Evolutionary conservation across 2,888 invertebrate genomes (phyloP).

Genomic region (Phaedon cochleariae): DNA sequence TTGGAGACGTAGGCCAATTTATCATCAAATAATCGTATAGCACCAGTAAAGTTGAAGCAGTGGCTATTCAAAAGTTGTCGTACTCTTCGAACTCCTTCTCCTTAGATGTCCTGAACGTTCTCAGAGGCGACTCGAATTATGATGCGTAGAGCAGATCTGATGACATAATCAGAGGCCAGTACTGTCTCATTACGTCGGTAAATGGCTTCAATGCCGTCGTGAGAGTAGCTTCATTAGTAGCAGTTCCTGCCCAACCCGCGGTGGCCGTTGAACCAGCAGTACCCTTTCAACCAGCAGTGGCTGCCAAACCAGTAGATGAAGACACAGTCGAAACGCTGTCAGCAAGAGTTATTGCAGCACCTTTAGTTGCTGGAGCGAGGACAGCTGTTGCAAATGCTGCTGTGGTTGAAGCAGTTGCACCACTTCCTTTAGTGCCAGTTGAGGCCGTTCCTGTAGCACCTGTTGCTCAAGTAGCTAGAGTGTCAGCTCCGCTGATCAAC

Average conservation of each 20-base stretch:
- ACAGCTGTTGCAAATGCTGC: slow-evolving; percentile 25
- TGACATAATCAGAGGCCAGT: slow-evolving; percentile 71
- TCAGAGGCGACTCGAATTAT: slow-evolving; percentile 70
- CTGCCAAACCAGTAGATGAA: slow-evolving; percentile 6
- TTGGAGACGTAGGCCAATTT: no score
- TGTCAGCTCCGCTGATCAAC: slow-evolving; percentile 14
- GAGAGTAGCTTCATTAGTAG: slow-evolving; percentile 66
- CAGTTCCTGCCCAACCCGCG: slow-evolving; percentile 39
- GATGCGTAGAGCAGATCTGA: slow-evolving; percentile 68
- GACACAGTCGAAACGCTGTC: slow-evolving; percentile 8
- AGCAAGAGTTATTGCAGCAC: slow-evolving; percentile 15
- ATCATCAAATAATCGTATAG: no score
- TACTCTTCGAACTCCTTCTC: slow-evolving; percentile 75
- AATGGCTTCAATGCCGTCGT: slow-evolving; percentile 75
- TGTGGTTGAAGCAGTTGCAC: slow-evolving; percentile 10
- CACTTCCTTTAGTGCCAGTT: slow-evolving; percentile 43
- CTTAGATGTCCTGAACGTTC: slow-evolving; percentile 73
- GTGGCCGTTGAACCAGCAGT: slow-evolving; percentile 22
- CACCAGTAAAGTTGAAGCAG: no score
- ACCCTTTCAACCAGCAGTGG: slow-evolving; percentile 15
- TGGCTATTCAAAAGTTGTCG: no score
- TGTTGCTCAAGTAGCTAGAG: slow-evolving; percentile 60
- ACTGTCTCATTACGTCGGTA: slow-evolving; percentile 70
- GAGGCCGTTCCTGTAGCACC: slow-evolving; percentile 52
- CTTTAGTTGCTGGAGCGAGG: slow-evolving; percentile 31